Evolutionary conservation across 2,797 vertebrate genomes (phyloP).

Genomic region (Merluccius polli): DNA sequence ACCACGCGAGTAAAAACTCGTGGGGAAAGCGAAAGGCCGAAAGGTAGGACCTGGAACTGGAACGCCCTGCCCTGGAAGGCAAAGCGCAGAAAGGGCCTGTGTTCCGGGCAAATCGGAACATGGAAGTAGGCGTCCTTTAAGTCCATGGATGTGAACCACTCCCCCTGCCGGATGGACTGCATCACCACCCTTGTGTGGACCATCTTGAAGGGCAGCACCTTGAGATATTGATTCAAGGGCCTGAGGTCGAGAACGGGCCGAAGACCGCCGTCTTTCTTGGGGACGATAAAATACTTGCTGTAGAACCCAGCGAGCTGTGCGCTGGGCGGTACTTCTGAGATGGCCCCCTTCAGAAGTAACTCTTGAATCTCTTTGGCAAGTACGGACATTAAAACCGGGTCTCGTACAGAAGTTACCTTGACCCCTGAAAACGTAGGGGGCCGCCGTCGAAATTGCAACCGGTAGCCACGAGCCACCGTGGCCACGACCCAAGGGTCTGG

Average conservation of each 20-base stretch:
- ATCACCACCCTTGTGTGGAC: neutral
- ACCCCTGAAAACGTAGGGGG: neutral
- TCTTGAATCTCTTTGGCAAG: neutral
- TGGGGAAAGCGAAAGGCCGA: slow-evolving; percentile 6
- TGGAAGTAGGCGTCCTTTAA: too few relatives aligned
- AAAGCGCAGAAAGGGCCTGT: slow-evolving; percentile 7
- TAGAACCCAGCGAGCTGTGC: neutral
- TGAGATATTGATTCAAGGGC: too few relatives aligned
- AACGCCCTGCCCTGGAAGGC: neutral
- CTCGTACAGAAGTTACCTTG: too few relatives aligned
- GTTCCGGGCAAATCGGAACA: too few relatives aligned
- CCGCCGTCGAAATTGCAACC: neutral
- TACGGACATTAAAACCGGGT: neutral
- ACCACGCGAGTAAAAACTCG: neutral
- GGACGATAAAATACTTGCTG: slow-evolving; percentile 3
- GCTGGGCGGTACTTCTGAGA: neutral
- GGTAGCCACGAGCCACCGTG: neutral
- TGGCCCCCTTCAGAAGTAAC: neutral
- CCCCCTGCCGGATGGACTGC: neutral
- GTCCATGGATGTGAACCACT: slow-evolving; percentile 7
- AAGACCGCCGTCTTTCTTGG: too few relatives aligned
- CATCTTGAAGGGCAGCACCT: neutral
- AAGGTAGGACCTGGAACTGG: slow-evolving; percentile 16
- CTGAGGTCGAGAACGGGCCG: slow-evolving; percentile 7
- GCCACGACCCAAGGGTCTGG: neutral